These are phyloP conservation scores for Caranx melampygus DNA, from an alignment of 2,113 vertebrate genomes.

Conservation along the genomic window DNA sequence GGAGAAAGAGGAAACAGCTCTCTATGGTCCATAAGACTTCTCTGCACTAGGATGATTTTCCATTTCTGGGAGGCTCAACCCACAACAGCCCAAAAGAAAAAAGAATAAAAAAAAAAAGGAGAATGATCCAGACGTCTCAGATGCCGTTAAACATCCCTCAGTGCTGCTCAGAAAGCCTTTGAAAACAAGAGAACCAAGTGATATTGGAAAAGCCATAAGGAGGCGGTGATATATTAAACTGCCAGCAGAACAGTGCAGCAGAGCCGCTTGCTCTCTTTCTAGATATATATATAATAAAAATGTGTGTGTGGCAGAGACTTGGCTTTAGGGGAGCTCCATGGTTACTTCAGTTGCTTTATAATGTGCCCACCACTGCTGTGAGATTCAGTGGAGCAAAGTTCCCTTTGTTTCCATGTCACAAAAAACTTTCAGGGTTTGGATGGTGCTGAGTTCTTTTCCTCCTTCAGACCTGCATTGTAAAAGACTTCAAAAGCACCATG, in stretches of 20 bases:
- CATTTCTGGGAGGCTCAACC: constrained; percentile 44
- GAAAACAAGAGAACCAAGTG: constrained; percentile 56
- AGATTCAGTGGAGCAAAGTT: constrained; percentile 11
- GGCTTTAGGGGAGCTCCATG: constrained; percentile 35
- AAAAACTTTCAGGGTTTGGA: constrained; percentile 14
- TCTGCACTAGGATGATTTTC: constrained; percentile 47
- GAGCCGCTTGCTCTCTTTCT: constrained; percentile 33
- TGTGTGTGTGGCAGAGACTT: constrained; percentile 24
- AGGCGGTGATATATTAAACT: constrained; percentile 59
- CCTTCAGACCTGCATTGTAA: neutral
- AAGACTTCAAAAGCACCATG: neutral
- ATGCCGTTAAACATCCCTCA: constrained; percentile 55
- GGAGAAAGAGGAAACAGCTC: constrained; percentile 46
- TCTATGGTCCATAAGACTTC: constrained; percentile 42
- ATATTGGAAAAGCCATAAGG: constrained; percentile 63
- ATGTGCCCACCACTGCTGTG: constrained; percentile 13
- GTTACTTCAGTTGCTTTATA: constrained; percentile 41
- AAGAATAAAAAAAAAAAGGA: constrained; percentile 1
- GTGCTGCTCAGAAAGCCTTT: constrained; percentile 40
- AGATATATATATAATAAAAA: neutral
- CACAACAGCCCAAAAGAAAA: neutral
- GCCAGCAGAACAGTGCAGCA: constrained; percentile 45
- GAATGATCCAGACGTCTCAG: constrained; percentile 34
- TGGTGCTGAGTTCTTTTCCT: neutral
- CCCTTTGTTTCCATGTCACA: constrained; percentile 23